A percentile compares a stretch with the other conserved stretches of the same genome.
Evolutionary conservation across 2,888 invertebrate genomes (phyloP).

Genomic region (Lypha dubia): DNA sequence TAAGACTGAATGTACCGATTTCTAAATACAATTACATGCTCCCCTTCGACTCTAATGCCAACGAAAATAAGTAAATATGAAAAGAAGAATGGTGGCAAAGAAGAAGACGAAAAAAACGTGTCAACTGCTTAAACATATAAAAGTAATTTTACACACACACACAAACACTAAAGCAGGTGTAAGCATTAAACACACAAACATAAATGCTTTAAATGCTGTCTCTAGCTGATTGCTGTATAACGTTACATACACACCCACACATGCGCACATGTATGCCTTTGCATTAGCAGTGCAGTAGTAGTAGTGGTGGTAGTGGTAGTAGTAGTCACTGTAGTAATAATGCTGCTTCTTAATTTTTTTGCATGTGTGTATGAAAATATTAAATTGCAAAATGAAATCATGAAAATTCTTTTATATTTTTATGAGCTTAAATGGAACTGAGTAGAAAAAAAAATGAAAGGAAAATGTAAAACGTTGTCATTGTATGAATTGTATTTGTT

Average conservation of each 20-base stretch:
- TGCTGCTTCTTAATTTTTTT: not conserved
- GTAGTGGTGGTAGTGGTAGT: not conserved
- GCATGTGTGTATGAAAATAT: slow-evolving; percentile 34
- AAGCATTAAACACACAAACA: not conserved
- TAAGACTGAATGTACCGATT: slow-evolving; percentile 71
- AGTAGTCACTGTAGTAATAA: too few relatives aligned
- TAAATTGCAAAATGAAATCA: slow-evolving; percentile 74
- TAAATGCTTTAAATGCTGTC: slow-evolving; percentile 25
- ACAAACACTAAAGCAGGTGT: not conserved
- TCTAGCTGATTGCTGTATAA: not conserved
- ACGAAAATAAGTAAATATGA: not conserved
- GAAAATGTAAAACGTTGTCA: slow-evolving; percentile 74
- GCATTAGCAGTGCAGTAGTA: not conserved
- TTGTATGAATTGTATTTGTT: slow-evolving; percentile 64
- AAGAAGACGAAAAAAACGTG: too few relatives aligned
- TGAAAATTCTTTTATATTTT: slow-evolving; percentile 76
- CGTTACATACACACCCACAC: not conserved
- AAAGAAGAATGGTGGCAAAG: slow-evolving; percentile 17
- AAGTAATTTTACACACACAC: slow-evolving; percentile 9
- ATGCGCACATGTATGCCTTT: not conserved
- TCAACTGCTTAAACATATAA: slow-evolving; percentile 46
- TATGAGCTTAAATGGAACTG: slow-evolving; percentile 76
- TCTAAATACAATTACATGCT: slow-evolving; percentile 54
- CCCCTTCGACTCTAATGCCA: slow-evolving; percentile 1
- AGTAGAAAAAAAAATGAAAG: too few relatives aligned